Percentiles rank a stretch among this genome's conserved stretches.
phyloP scores from a whole-genome alignment of 2,888 invertebrate species.

The Calliphora vomitoria region DNA sequence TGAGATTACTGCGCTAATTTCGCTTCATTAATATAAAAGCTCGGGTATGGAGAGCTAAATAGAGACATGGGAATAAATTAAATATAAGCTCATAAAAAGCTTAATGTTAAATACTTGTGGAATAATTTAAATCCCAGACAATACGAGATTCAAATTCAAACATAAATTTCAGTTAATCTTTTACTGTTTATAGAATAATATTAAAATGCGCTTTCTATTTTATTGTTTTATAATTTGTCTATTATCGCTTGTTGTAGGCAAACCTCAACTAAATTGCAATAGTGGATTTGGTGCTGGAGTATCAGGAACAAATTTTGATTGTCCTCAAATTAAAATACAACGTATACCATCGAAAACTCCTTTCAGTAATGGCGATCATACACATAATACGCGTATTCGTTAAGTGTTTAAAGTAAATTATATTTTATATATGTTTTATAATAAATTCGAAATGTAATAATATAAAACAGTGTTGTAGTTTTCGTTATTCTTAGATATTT shows the following conservation, averaged over 20 bases:
- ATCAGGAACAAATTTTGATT: conserved; percentile 27
- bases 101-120: too few relatives aligned
- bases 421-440: not conserved
- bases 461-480: not conserved
- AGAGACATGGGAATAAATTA: too few relatives aligned
- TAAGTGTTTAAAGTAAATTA: not conserved
- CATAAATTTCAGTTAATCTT: not conserved
- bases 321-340: conserved; percentile 1
- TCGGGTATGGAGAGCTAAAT: too few relatives aligned
- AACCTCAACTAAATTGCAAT: conserved; percentile 31
- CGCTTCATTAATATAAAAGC: too few relatives aligned
- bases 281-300: conserved; percentile 15
- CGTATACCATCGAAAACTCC: conserved; percentile 25
- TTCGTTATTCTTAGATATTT: not conserved
- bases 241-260: not conserved
- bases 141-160: too few relatives aligned
- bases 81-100: too few relatives aligned
- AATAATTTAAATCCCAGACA: too few relatives aligned
- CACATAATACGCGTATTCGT: not conserved
- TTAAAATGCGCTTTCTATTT: conserved; percentile 24
- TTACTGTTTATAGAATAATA: not conserved
- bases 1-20: too few relatives aligned
- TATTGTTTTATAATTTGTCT: not conserved
- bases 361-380: not conserved
- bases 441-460: too few relatives aligned